Evolutionary conservation across 2,888 invertebrate species (phyloP).

Genomic region (Gisinianus flammeolus): DNA sequence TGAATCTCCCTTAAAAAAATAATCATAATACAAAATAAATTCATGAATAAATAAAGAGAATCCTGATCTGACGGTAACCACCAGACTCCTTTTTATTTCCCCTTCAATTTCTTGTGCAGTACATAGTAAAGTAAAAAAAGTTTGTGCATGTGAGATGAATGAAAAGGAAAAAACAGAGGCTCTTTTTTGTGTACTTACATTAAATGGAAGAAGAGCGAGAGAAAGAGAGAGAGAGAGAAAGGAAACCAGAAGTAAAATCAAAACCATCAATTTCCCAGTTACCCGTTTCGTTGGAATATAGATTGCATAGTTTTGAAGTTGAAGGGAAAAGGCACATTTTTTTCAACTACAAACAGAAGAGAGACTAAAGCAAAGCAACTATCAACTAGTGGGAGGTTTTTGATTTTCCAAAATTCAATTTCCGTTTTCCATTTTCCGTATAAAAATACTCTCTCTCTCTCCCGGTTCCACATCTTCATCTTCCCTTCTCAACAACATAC

Average conservation of each 20-base stretch:
- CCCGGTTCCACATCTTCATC: background rate
- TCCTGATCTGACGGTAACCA: no score
- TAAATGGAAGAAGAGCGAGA: no score
- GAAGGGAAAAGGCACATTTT: background rate
- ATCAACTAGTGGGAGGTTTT: conserved; percentile 49
- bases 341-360: background rate
- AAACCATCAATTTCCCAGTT: conserved; percentile 19
- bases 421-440: conserved; percentile 52
- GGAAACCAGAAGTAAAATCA: background rate
- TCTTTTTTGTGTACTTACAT: no score
- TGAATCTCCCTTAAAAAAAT: no score
- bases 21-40: no score
- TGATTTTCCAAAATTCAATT: conserved; percentile 58
- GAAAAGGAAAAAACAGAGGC: no score
- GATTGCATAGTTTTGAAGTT: conserved; percentile 24
- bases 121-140: no score
- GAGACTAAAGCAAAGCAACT: background rate
- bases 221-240: background rate
- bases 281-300: conserved; percentile 32
- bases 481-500: background rate
- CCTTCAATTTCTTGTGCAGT: no score
- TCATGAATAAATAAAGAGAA: no score
- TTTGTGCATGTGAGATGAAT: no score
- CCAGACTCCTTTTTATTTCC: no score
- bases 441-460: conserved; percentile 49